A percentile compares a stretch with the other conserved stretches of the same genome.
Conservation (phyloP, 2,113 vertebrate genomes). For the Pluvianellus socialis region DNA sequence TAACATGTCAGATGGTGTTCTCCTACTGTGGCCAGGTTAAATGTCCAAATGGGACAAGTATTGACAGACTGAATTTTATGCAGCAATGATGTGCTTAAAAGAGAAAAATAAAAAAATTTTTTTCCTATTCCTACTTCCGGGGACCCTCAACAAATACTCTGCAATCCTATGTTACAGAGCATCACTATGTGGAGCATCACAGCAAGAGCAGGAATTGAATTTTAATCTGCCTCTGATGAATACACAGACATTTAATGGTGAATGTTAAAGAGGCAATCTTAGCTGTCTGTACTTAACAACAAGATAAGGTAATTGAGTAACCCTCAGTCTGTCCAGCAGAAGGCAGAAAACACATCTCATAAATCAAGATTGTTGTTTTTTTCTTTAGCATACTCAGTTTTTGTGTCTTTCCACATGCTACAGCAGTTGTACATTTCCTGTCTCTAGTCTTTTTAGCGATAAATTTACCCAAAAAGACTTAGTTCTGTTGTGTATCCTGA, state of each 20-base stretch:
- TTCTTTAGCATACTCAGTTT: neutral
- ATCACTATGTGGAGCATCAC: neutral
- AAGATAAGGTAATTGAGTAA: neutral
- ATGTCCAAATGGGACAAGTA: neutral
- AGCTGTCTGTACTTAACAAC: neutral
- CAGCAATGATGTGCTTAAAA: neutral
- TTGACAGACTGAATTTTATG: neutral
- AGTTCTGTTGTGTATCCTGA: neutral
- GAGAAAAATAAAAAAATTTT: neutral
- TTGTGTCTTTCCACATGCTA: neutral
- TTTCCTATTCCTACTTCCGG: neutral
- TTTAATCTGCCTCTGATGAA: neutral
- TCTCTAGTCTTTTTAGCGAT: neutral
- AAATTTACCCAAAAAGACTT: neutral
- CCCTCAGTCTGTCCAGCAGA: neutral
- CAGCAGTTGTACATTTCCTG: neutral
- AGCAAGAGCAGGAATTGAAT: neutral
- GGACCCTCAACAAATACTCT: neutral
- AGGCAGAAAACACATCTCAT: neutral
- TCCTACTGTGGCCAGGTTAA: neutral
- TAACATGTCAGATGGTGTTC: neutral
- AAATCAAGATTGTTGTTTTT: neutral
- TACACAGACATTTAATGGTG: neutral
- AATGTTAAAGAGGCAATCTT: neutral
- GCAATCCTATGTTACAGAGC: neutral